phyloP scores from a whole-genome alignment of 2,113 vertebrate species.

The Noctilio leporinus region DNA sequence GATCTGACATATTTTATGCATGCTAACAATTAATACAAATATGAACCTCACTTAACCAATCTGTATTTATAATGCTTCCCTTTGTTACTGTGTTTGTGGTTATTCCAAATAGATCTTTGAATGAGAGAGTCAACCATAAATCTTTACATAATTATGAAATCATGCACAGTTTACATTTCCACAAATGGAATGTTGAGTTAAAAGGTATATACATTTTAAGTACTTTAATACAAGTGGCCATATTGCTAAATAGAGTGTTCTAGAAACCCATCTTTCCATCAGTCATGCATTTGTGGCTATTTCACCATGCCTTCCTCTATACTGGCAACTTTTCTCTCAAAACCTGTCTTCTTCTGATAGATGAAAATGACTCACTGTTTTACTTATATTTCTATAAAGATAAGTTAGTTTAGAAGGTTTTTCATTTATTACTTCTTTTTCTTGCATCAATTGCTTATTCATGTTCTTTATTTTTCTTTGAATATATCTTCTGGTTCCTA shows the following conservation, averaged over 20 bases:
- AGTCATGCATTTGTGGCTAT: not conserved
- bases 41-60: not conserved
- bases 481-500: not conserved
- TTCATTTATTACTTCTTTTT: not conserved
- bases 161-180: not conserved
- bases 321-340: not conserved
- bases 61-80: not conserved
- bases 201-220: not conserved
- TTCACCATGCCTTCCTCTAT: not conserved
- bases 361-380: not conserved
- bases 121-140: not conserved
- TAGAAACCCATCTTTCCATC: not conserved
- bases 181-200: not conserved
- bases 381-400: not conserved
- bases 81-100: not conserved
- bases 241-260: not conserved
- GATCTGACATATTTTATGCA: not conserved
- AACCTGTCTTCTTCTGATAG: not conserved
- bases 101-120: not conserved
- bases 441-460: rapidly evolving
- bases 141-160: not conserved
- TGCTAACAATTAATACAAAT: not conserved
- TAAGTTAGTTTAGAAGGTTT: not conserved
- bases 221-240: not conserved
- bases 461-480: not conserved